Evolutionary conservation across 1,140 invertebrate species (phyloP).

Genomic region (Meteorus sp.): DNA sequence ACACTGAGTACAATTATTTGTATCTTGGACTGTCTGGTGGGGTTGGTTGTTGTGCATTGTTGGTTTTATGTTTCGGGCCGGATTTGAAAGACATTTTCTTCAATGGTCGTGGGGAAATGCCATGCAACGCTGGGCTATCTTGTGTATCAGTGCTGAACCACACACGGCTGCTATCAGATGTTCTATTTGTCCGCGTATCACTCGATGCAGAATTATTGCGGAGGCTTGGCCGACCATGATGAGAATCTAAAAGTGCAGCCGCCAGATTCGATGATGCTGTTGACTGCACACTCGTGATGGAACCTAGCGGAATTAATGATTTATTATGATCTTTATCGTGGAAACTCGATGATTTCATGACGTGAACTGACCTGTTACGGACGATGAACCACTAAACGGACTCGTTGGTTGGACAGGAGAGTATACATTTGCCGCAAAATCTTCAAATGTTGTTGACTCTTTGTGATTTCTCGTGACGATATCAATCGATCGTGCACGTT

Average conservation of each 20-base stretch:
- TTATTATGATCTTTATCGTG: constrained; percentile 20
- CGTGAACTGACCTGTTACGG: constrained; percentile 47
- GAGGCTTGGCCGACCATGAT: constrained; percentile 51
- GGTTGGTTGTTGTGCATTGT: constrained; percentile 46
- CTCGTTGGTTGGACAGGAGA: constrained; percentile 69
- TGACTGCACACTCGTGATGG: constrained; percentile 54
- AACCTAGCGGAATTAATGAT: constrained; percentile 43
- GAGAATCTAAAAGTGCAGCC: constrained; percentile 60
- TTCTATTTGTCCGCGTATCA: constrained; percentile 56
- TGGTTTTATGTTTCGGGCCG: constrained; percentile 46
- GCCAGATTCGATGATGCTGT: constrained; percentile 58
- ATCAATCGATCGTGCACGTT: constrained; percentile 83
- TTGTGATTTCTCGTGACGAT: constrained; percentile 88
- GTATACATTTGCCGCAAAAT: constrained; percentile 84
- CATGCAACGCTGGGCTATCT: constrained; percentile 52
- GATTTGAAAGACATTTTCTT: constrained; percentile 61
- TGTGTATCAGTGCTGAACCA: constrained; percentile 56
- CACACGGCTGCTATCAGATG: constrained; percentile 55
- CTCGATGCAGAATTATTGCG: constrained; percentile 47
- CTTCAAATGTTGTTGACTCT: constrained; percentile 88
- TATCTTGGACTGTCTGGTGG: constrained; percentile 58
- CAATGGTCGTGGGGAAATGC: constrained; percentile 60
- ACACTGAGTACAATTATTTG: constrained; percentile 40
- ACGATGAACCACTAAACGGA: constrained; percentile 56
- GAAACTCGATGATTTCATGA: constrained; percentile 8